These are phyloP conservation scores for Oplegnathus fasciatus DNA, from an alignment of 2,113 vertebrate species.

Conservation along the genomic window DNA sequence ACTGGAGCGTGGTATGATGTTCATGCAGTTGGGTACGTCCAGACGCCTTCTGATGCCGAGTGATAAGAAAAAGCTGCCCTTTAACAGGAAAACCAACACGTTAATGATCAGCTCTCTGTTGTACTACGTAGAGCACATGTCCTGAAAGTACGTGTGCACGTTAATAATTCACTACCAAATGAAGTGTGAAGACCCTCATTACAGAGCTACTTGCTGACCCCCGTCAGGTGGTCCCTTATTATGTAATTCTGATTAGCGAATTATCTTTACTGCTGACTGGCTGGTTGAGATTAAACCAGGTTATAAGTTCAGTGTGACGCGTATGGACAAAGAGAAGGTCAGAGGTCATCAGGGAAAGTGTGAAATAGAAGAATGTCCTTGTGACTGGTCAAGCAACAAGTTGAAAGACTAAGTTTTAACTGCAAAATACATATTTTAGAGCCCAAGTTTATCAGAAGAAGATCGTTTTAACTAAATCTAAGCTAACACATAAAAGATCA, in stretches of 20 bases:
- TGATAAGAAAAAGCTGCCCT: constrained; percentile 13
- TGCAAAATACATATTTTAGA: not conserved
- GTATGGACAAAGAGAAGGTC: not conserved
- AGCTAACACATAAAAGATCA: constrained; percentile 4
- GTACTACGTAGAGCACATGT: not conserved
- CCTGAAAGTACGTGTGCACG: not conserved
- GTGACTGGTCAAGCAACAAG: not conserved
- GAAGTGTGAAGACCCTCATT: constrained; percentile 62
- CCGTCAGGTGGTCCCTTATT: constrained; percentile 31
- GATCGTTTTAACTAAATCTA: not conserved
- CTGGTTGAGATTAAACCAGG: constrained; percentile 43
- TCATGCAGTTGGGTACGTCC: not conserved
- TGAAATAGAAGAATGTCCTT: constrained; percentile 4
- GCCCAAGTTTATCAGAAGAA: not conserved
- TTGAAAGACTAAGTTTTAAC: not conserved
- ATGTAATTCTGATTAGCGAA: constrained; percentile 59
- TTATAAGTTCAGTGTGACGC: constrained; percentile 36
- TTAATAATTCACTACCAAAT: constrained; percentile 67
- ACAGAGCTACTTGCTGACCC: constrained; percentile 49
- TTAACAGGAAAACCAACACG: constrained; percentile 16
- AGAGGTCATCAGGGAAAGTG: constrained; percentile 33
- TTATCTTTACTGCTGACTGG: constrained; percentile 62
- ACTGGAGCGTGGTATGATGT: not conserved
- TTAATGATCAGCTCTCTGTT: constrained; percentile 51
- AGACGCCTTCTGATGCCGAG: not conserved